Conservation (phyloP, 1,140 invertebrate genomes). For the Drosophila melanogaster region DNA sequence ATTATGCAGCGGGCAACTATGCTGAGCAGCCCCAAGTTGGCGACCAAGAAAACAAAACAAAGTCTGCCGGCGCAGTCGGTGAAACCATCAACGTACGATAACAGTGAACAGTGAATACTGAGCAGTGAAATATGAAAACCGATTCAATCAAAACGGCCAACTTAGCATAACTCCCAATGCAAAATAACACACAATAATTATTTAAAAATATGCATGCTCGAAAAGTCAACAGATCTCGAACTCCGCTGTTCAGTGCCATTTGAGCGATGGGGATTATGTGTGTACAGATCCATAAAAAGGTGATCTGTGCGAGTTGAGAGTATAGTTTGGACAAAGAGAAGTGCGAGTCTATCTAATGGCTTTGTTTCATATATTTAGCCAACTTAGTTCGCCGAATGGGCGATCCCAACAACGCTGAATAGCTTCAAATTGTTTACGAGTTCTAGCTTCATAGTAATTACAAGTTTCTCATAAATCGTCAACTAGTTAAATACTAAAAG, state of each 20-base stretch:
- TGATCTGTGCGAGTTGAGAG: conserved; percentile 3
- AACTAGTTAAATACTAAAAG: not conserved
- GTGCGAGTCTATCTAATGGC: conserved; percentile 23
- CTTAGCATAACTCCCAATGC: conserved; percentile 51
- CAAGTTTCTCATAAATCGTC: not conserved
- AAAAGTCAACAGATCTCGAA: conserved; percentile 53
- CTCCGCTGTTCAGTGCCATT: conserved; percentile 61
- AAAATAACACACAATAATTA: conserved; percentile 31
- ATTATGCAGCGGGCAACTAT: conserved; percentile 31
- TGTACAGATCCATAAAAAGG: conserved; percentile 28
- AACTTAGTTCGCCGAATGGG: conserved; percentile 5
- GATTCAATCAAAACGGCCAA: conserved; percentile 15
- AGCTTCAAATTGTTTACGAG: not conserved
- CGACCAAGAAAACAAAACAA: conserved; percentile 31
- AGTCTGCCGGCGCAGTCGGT: conserved; percentile 20
- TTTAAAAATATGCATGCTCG: conserved; percentile 69
- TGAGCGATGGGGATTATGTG: conserved; percentile 44
- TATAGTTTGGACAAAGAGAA: conserved; percentile 17
- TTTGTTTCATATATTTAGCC: conserved; percentile 21
- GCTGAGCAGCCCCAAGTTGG: conserved; percentile 25
- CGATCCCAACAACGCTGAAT: not conserved
- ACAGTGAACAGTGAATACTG: conserved; percentile 17
- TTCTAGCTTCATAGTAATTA: not conserved
- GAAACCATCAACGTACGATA: conserved; percentile 36
- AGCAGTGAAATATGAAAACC: conserved; percentile 5